Conservation (phyloP, 2,797 vertebrate genomes). For the Sciurus vulgaris region DNA sequence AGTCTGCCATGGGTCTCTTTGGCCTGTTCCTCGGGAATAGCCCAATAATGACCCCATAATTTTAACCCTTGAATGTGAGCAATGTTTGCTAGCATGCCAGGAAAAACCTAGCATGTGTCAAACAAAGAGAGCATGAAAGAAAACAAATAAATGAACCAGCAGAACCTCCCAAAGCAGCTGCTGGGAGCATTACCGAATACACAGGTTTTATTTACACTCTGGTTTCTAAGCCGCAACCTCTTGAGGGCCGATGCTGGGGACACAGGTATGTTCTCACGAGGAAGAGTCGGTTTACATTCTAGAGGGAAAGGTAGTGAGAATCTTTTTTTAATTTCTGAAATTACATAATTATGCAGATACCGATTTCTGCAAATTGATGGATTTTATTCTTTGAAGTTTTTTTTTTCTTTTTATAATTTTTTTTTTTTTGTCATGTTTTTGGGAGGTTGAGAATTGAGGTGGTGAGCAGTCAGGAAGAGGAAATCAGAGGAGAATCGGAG, state of each 20-base stretch:
- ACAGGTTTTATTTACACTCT: conserved; percentile 65
- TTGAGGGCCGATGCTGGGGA: conserved; percentile 44
- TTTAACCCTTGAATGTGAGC: conserved; percentile 66
- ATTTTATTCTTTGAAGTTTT: not conserved
- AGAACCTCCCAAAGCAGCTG: conserved; percentile 29
- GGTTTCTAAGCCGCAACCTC: conserved; percentile 74
- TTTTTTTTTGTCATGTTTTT: not conserved
- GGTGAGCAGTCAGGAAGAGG: not conserved
- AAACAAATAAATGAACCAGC: conserved; percentile 44
- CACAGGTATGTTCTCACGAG: conserved; percentile 51
- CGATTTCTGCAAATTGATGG: not conserved
- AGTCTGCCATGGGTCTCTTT: conserved; percentile 39
- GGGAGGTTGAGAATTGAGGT: not conserved
- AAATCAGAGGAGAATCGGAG: not conserved
- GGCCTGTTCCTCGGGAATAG: conserved; percentile 57
- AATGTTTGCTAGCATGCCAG: not conserved
- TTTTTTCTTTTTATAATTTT: not conserved
- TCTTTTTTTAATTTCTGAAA: not conserved
- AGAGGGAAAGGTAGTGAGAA: not conserved
- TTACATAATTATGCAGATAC: not conserved
- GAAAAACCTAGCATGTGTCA: conserved; percentile 45
- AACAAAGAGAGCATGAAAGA: conserved; percentile 64
- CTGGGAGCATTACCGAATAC: not conserved
- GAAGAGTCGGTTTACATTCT: conserved; percentile 30
- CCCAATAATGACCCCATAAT: conserved; percentile 62